phyloP scores from a whole-genome alignment of 2,113 vertebrate species.

The Neofelis nebulosa region DNA sequence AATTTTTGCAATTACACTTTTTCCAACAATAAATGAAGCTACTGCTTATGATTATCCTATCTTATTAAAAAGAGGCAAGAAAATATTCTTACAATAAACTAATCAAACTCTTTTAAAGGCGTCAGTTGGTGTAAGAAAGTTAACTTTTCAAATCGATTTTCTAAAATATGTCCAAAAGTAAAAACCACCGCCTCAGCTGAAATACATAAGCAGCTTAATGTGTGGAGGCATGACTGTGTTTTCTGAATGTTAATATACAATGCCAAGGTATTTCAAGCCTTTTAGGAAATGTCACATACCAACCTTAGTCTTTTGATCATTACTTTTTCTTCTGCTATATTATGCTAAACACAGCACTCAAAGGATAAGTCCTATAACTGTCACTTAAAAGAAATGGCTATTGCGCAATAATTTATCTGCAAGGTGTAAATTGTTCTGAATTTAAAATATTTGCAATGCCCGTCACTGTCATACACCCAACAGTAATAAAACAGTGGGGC shows the following conservation, averaged over 20 bases:
- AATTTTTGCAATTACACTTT: constrained; percentile 91
- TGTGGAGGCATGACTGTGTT: constrained; percentile 56
- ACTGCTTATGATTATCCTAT: constrained; percentile 83
- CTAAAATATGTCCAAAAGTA: constrained; percentile 77
- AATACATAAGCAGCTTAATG: constrained; percentile 74
- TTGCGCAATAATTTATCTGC: constrained; percentile 73
- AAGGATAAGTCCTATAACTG: constrained; percentile 66
- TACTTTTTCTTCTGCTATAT: constrained; percentile 71
- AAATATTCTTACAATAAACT: constrained; percentile 83
- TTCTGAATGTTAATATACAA: constrained; percentile 69
- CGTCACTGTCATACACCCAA: constrained; percentile 72
- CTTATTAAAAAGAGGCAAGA: constrained; percentile 85
- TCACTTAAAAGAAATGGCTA: constrained; percentile 66
- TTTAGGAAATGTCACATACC: constrained; percentile 49
- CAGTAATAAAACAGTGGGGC: constrained; percentile 71
- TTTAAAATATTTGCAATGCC: constrained; percentile 75
- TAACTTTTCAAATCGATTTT: constrained; percentile 81
- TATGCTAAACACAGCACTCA: constrained; percentile 55
- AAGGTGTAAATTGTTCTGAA: constrained; percentile 73
- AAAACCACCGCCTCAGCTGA: constrained; percentile 80
- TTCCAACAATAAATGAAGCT: constrained; percentile 89
- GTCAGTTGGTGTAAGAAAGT: constrained; percentile 81
- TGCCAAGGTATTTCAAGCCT: constrained; percentile 47
- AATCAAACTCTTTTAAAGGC: constrained; percentile 80
- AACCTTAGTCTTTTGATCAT: constrained; percentile 58